Evolutionary conservation across 2,113 vertebrate species (phyloP), one percentile per base, ranked within the genome.

Genomic region (Hydropotes inermis): DNA sequence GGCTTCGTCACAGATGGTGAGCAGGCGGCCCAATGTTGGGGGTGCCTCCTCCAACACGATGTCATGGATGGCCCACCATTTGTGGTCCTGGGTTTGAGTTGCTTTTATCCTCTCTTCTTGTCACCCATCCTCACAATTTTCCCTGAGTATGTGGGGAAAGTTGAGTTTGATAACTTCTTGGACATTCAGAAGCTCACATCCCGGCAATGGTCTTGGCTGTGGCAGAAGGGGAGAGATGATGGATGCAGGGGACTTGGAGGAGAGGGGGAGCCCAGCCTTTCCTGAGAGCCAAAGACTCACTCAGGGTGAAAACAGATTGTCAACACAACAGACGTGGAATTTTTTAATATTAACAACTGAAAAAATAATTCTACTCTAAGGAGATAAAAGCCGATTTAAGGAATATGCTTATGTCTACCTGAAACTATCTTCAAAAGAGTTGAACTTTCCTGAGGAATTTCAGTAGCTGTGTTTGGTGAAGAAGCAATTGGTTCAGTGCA

Each of bases 371-470:
- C 7, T 61, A 58, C 12, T 95, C 36, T 76, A 84, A 43, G 52
- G 4, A 13, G 10, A 23, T 55, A 92, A 83, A 95, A 90, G 17
- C 11, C 23, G 28, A 60, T 39, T 90, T 89, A 93, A 93, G 47
- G 13, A 93, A 55, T 43, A 76, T 11, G 3, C 13, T 94, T 90
- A 43, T 67, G 64, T 89, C n/a, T 81, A 7, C n/a, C 70, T 86
- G 81, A 94, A 97, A 97, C 60, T 92, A 70, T 25, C 30, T 52
- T 89, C 43, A 33, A 58, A 83, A 58, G 27, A 96, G 60, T 86
- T 25, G 28, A 89, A 83, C 83, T 93, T 87, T 89, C 61, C 81
- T 58, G 52, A 95, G 19, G 60, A 78, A 47, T 64, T 87, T 58
- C 13, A 23, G 54, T 67, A 70, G 12, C 25, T 25, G 1, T 89